These are phyloP conservation scores for Machimus rusticus DNA, from an alignment of 2,888 invertebrate species.

Conservation along the genomic window DNA sequence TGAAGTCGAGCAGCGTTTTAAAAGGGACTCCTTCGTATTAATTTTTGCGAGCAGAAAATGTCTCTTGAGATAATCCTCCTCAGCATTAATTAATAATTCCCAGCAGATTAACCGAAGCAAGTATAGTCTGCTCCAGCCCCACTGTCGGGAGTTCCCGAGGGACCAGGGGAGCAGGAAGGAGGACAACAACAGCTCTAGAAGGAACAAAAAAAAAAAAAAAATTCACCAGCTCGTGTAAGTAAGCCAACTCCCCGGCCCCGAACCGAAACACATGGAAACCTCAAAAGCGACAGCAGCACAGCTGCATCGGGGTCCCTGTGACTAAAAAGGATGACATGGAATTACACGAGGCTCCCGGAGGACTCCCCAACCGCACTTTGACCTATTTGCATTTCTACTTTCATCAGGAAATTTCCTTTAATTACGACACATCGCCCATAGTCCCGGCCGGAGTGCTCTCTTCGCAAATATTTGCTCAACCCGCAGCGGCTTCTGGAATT, in stretches of 20 bases:
- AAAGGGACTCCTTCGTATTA: background rate
- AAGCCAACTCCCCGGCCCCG: background rate
- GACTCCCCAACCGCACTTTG: background rate
- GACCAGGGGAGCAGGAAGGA: background rate
- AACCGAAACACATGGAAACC: background rate
- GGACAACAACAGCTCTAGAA: background rate
- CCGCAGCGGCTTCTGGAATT: background rate
- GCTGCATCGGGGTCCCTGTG: background rate
- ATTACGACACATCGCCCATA: background rate
- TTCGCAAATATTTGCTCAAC: background rate
- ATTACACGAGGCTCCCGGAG: background rate
- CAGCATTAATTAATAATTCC: background rate
- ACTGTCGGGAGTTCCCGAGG: background rate
- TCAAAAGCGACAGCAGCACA: background rate
- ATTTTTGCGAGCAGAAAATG: background rate
- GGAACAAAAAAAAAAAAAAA: background rate
- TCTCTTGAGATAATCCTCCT: background rate
- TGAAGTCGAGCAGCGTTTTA: background rate
- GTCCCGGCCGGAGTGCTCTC: background rate
- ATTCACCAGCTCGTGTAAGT: background rate
- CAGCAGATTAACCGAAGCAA: background rate
- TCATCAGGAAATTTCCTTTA: background rate
- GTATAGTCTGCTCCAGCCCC: background rate
- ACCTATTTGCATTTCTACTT: background rate
- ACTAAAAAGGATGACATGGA: background rate